Percentiles rank a stretch among this genome's conserved stretches.
These are phyloP conservation scores for Ophraella communa DNA, from an alignment of 2,888 invertebrate genomes.

Conservation along the genomic window DNA sequence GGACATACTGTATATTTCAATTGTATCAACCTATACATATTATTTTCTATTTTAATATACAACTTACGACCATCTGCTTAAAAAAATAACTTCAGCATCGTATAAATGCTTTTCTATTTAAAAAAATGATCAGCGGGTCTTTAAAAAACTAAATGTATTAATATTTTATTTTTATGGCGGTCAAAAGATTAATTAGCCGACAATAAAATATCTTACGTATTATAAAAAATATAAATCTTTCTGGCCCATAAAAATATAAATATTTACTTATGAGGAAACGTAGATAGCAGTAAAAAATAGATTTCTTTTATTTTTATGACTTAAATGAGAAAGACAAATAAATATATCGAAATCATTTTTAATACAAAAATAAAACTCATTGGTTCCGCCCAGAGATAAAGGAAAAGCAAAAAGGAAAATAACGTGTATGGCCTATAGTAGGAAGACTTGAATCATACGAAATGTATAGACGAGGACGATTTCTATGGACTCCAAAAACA, in stretches of 20 bases:
- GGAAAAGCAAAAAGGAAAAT: no score
- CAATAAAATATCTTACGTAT: conserved; percentile 11
- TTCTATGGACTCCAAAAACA: no score
- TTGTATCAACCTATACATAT: background rate
- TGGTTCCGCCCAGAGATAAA: no score
- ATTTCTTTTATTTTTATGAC: background rate
- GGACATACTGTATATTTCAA: background rate
- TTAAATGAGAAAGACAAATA: no score
- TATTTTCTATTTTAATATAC: conserved; percentile 4
- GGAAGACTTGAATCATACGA: no score
- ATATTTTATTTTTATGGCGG: conserved; percentile 14
- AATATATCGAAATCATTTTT: no score
- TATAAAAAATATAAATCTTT: conserved; percentile 18
- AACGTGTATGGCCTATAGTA: no score
- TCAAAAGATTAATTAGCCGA: conserved; percentile 16
- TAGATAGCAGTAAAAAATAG: background rate
- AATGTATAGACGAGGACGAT: no score
- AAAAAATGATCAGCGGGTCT: conserved; percentile 7
- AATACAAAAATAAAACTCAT: no score
- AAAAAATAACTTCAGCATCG: background rate
- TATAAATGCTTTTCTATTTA: conserved; percentile 5
- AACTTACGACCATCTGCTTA: background rate
- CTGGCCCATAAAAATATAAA: conserved; percentile 7
- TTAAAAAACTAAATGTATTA: conserved; percentile 11
- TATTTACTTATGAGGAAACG: conserved; percentile 2